Base-by-base conservation (phyloP, 2,888 invertebrate species). In the Dicyrtomina minuta region DNA sequence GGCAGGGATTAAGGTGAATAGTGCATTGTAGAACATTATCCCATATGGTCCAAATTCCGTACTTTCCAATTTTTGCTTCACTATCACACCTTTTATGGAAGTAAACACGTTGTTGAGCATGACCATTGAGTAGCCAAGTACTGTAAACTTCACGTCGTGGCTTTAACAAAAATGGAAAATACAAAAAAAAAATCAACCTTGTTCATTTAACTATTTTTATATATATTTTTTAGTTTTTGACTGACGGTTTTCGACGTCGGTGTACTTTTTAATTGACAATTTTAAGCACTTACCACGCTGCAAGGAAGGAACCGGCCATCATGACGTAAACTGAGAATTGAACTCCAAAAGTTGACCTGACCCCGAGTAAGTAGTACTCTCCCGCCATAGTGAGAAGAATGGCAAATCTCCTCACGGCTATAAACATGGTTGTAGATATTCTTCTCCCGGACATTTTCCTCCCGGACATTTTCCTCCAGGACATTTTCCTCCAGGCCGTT, bases 301-400 rank as follows among this genome's bases (percentile, higher is more conserved):
- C 98, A 56, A 99, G 84, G 59, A 96, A 80, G 2, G 97, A 95
- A 70, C 98, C 98, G 62, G 90, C 86, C 55, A 99, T 92, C 98
- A 99, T 99, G 17, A 92, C 89, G 80, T 92, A 90, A 0, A 99
- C 96, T 82, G 96, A 94, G 46, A 92, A 84, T 82, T 96, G 93
- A 13, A 98, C 92, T 55, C 27, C 33, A n/a, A 13, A 39, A 2
- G 58, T n/a, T 33, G 58, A 10, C 12, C 39, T 58, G n/a, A 58
- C 17, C 85, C 90, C 82, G 22, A 99, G 86, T 65, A 99, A 88
- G 79, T 91, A 89, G 78, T 89, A 88, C 82, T 99, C 99, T n/a
- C 91, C 88, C 70, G 97, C 84, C 96, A 99, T 96, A 0, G 99
- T 99, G 91, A 99, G 93, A 27, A 99, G 84, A 79, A 99, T 98